Conservation (phyloP, 2,888 invertebrate species). For the Itoplectis maculator region DNA sequence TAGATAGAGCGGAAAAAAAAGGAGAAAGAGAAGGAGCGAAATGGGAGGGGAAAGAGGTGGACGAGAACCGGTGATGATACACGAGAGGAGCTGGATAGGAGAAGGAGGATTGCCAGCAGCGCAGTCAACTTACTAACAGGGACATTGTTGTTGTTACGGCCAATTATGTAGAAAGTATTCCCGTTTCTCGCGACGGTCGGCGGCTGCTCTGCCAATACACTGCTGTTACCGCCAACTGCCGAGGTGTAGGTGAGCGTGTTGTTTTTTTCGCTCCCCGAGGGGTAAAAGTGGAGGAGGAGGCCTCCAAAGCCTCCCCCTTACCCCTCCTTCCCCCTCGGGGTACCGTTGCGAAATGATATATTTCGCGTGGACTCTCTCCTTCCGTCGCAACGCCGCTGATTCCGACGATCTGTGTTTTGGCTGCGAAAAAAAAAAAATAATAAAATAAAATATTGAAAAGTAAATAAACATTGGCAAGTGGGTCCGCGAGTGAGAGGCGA, state of each 20-base stretch:
- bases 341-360: constrained; percentile 37
- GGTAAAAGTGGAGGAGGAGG: no score
- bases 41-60: background rate
- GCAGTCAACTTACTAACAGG: constrained; percentile 61
- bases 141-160: constrained; percentile 62
- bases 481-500: background rate
- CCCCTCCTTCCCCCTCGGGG: constrained; percentile 28
- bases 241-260: background rate
- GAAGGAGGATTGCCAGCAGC: constrained; percentile 55
- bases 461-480: constrained; percentile 5
- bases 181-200: constrained; percentile 60
- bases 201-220: no score
- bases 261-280: background rate
- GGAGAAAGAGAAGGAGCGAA: background rate
- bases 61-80: background rate
- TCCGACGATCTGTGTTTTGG: background rate
- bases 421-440: constrained; percentile 8
- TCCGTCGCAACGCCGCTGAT: constrained; percentile 4
- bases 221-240: no score
- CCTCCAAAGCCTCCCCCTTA: no score
- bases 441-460: no score
- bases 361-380: constrained; percentile 16
- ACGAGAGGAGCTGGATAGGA: constrained; percentile 37
- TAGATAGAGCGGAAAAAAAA: no score
- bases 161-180: constrained; percentile 68